phyloP scores from a whole-genome alignment of 2,113 vertebrate genomes.

The Chaenogobius annularis region DNA sequence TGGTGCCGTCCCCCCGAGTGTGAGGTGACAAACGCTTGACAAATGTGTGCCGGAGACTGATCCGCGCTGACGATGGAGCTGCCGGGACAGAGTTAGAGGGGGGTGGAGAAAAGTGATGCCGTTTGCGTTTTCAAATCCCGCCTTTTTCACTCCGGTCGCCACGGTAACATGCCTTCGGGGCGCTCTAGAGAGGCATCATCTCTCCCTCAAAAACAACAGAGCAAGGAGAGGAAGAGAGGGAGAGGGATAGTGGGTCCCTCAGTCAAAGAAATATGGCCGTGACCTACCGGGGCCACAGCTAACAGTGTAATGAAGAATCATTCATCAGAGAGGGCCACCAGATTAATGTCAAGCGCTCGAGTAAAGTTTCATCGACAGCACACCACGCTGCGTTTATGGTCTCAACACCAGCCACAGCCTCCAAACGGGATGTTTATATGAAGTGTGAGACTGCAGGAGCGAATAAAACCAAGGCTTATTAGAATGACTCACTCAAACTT shows the following conservation, averaged over 20 bases:
- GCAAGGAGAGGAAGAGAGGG: slow-evolving; percentile 21
- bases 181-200: slow-evolving; percentile 69
- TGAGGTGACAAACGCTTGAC: slow-evolving; percentile 58
- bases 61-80: slow-evolving; percentile 53
- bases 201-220: slow-evolving; percentile 67
- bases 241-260: slow-evolving; percentile 24
- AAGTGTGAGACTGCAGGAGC: slow-evolving; percentile 63
- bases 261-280: slow-evolving; percentile 27
- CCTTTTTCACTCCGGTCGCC: slow-evolving; percentile 68
- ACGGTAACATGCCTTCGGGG: slow-evolving; percentile 74
- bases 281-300: slow-evolving; percentile 50
- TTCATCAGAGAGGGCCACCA: slow-evolving; percentile 44
- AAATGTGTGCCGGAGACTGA: slow-evolving; percentile 61
- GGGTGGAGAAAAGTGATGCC: slow-evolving; percentile 33
- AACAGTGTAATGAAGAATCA: slow-evolving; percentile 43
- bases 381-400: slow-evolving; percentile 28
- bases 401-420: slow-evolving; percentile 47
- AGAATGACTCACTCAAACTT: background rate
- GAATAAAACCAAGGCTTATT: slow-evolving; percentile 61
- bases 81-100: slow-evolving; percentile 39
- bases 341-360: slow-evolving; percentile 37
- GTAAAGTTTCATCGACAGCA: slow-evolving; percentile 44
- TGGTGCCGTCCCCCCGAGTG: slow-evolving; percentile 51
- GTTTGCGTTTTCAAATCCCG: slow-evolving; percentile 59
- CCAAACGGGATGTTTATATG: slow-evolving; percentile 45